Conservation (phyloP, 2,888 invertebrate species). For the Ophonus ardosiacus region DNA sequence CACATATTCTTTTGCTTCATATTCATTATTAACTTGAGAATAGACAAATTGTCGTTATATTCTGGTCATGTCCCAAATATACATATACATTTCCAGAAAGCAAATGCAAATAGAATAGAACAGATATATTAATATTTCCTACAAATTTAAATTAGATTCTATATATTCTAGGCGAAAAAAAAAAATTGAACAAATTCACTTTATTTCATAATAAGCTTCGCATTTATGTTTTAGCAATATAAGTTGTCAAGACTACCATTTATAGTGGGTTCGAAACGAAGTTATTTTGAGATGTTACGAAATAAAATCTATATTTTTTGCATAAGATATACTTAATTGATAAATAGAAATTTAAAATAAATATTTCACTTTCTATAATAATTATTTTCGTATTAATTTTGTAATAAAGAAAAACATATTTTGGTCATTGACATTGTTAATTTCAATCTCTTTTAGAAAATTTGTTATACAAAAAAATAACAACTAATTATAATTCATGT, state of each 20-base stretch:
- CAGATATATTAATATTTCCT: too few relatives aligned
- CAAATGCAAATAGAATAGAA: neutral
- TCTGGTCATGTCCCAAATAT: constrained; percentile 49
- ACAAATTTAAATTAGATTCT: too few relatives aligned
- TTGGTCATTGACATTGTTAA: too few relatives aligned
- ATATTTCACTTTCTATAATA: neutral
- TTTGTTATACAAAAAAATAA: neutral
- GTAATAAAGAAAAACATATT: neutral
- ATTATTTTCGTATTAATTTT: neutral
- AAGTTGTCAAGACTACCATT: too few relatives aligned
- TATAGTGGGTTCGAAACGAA: too few relatives aligned
- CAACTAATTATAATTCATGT: neutral
- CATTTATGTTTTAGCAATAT: too few relatives aligned
- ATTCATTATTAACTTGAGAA: constrained; percentile 9
- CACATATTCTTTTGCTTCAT: neutral
- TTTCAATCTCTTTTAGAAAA: too few relatives aligned
- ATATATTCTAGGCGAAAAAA: too few relatives aligned
- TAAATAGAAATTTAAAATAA: neutral
- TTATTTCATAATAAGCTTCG: too few relatives aligned
- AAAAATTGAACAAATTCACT: too few relatives aligned
- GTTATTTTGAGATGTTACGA: too few relatives aligned
- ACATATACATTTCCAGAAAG: constrained; percentile 22
- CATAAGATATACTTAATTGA: neutral
- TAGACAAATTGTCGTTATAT: neutral
- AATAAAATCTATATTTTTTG: too few relatives aligned